These are phyloP conservation scores for Thymallus thymallus DNA, from an alignment of 2,113 vertebrate genomes.

Conservation along the genomic window DNA sequence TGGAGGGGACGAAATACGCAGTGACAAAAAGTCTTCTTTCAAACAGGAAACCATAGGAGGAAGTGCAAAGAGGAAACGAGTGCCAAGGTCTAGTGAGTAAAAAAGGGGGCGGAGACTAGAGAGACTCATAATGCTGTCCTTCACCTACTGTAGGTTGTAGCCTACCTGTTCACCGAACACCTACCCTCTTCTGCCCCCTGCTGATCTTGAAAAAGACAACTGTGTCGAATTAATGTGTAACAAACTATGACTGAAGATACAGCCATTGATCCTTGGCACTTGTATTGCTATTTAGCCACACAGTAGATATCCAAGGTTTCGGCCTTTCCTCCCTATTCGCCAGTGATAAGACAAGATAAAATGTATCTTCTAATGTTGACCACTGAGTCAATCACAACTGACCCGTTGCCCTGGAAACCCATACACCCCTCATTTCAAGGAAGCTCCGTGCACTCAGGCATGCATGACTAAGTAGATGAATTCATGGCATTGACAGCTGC, in stretches of 20 bases:
- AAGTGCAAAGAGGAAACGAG: not conserved
- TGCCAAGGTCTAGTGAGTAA: slow-evolving; percentile 5
- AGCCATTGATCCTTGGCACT: not conserved
- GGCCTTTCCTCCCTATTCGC: not conserved
- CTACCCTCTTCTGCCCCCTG: slow-evolving; percentile 65
- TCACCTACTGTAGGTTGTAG: not conserved
- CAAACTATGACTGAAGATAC: too few relatives aligned
- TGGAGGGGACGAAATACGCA: not conserved
- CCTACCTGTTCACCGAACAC: slow-evolving; percentile 53
- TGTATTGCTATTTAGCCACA: not conserved
- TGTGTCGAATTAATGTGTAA: too few relatives aligned
- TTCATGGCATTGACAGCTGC: slow-evolving; percentile 15
- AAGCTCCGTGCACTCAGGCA: slow-evolving; percentile 18
- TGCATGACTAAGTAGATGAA: slow-evolving; percentile 42
- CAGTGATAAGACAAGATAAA: not conserved
- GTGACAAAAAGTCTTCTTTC: slow-evolving; percentile 1
- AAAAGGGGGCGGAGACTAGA: not conserved
- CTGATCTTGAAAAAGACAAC: slow-evolving; percentile 35
- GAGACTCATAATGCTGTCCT: slow-evolving; percentile 16
- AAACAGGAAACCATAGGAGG: not conserved
- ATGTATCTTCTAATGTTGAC: slow-evolving; percentile 9
- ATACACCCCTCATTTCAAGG: slow-evolving; percentile 9
- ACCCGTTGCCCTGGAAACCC: slow-evolving; percentile 41
- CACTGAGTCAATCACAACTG: slow-evolving; percentile 35
- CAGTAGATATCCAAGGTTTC: not conserved